Conservation (phyloP, 1,140 invertebrate genomes). For the Drosophila navojoa region DNA sequence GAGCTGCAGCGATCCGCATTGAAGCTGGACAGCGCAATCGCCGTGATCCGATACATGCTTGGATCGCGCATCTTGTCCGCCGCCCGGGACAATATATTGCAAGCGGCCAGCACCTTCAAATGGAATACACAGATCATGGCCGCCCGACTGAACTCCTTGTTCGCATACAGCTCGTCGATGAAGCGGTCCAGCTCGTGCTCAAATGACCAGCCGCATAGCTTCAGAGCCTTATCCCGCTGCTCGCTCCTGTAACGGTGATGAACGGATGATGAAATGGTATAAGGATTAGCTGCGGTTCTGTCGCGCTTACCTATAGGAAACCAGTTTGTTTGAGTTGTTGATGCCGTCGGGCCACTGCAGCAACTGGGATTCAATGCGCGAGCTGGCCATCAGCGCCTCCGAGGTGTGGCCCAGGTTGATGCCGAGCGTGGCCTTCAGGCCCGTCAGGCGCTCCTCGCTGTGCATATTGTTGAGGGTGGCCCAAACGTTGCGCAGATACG, state of each 20-base stretch:
- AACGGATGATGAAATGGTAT: not conserved
- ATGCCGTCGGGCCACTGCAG: conserved; percentile 81
- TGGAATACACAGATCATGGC: conserved; percentile 96
- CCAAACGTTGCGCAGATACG: conserved; percentile 75
- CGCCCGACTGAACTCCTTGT: conserved; percentile 89
- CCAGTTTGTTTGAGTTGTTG: conserved; percentile 74
- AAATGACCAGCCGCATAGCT: conserved; percentile 94
- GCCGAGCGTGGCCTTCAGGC: conserved; percentile 85
- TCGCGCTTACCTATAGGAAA: conserved; percentile 63
- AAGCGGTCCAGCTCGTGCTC: conserved; percentile 85
- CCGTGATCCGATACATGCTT: conserved; percentile 88
- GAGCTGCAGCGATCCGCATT: conserved; percentile 91
- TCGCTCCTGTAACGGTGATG: conserved; percentile 86
- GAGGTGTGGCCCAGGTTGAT: conserved; percentile 85
- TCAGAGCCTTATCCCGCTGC: conserved; percentile 91
- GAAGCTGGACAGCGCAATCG: conserved; percentile 95
- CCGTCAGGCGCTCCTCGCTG: conserved; percentile 66
- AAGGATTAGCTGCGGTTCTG: not conserved
- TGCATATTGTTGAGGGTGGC: conserved; percentile 65
- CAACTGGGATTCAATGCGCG: conserved; percentile 71
- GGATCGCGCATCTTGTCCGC: conserved; percentile 83
- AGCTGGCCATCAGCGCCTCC: conserved; percentile 71
- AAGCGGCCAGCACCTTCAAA: conserved; percentile 91
- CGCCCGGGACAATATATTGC: conserved; percentile 92
- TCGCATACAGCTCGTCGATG: conserved; percentile 65